phyloP scores from a whole-genome alignment of 1,140 invertebrate genomes.

The Drosophila oshimai region DNA sequence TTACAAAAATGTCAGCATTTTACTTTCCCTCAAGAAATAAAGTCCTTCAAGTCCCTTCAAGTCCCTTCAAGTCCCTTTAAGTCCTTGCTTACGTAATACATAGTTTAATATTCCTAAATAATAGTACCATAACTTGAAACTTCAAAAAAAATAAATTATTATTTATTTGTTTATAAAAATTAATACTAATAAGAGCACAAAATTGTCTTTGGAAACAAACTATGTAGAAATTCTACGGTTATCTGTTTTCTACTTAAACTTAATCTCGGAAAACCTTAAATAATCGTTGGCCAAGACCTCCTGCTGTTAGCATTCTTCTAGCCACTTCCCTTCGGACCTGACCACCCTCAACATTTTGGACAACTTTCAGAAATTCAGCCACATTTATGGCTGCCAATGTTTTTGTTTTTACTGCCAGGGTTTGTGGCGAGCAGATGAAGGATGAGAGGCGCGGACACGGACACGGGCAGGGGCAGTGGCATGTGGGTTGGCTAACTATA shows the following conservation, averaged over 20 bases:
- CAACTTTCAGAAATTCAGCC: slow-evolving; percentile 42
- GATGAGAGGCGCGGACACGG: not conserved
- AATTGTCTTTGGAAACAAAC: too few relatives aligned
- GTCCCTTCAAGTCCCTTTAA: too few relatives aligned
- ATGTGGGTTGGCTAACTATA: slow-evolving; percentile 54
- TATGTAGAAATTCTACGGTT: too few relatives aligned
- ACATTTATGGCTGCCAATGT: slow-evolving; percentile 48
- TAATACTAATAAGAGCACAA: too few relatives aligned
- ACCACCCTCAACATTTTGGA: slow-evolving; percentile 27
- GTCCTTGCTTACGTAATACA: too few relatives aligned
- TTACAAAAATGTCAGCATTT: too few relatives aligned
- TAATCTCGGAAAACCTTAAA: not conserved
- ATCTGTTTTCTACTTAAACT: not conserved
- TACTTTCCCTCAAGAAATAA: too few relatives aligned
- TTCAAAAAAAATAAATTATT: too few relatives aligned
- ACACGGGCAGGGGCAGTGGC: not conserved
- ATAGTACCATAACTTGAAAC: too few relatives aligned
- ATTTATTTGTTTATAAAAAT: too few relatives aligned
- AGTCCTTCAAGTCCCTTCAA: too few relatives aligned
- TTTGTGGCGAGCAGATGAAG: slow-evolving; percentile 36
- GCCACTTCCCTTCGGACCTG: slow-evolving; percentile 1
- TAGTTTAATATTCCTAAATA: too few relatives aligned
- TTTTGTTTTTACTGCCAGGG: slow-evolving; percentile 49
- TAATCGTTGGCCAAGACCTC: not conserved
- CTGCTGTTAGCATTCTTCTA: not conserved